These are phyloP conservation scores for Rhabdomys pumilio DNA, from an alignment of 2,797 vertebrate species.

Conservation along the genomic window DNA sequence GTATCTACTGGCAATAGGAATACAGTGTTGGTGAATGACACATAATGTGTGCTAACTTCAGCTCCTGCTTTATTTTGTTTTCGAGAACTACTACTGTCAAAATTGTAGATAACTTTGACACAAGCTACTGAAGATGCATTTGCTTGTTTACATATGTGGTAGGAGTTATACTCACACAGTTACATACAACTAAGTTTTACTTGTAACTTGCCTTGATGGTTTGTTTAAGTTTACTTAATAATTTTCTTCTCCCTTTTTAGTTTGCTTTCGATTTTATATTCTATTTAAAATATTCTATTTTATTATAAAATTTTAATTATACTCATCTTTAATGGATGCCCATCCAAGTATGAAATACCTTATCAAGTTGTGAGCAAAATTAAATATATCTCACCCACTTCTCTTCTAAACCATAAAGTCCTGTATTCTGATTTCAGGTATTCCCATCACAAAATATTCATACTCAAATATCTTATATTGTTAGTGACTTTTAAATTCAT, in stretches of 20 bases:
- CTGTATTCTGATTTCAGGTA: neutral
- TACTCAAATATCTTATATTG: neutral
- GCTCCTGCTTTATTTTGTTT: neutral
- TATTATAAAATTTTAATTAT: neutral
- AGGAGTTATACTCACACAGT: neutral
- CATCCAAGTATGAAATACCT: neutral
- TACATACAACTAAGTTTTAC: neutral
- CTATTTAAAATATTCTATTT: neutral
- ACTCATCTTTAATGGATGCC: neutral
- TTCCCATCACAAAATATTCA: neutral
- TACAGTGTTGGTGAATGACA: neutral
- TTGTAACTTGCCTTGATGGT: neutral
- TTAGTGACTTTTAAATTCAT: neutral
- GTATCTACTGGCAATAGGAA: neutral
- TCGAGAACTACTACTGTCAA: neutral
- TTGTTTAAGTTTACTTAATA: neutral
- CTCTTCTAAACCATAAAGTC: neutral
- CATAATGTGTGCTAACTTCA: neutral
- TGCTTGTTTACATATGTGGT: neutral
- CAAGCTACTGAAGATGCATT: neutral
- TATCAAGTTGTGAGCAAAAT: neutral
- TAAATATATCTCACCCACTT: neutral
- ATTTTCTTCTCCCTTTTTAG: neutral
- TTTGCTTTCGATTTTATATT: neutral
- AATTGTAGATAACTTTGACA: neutral